A percentile compares a stretch with the other conserved stretches of the same genome.
Conservation (phyloP, 2,113 vertebrate genomes). For the Chascanopsetta lugubris region DNA sequence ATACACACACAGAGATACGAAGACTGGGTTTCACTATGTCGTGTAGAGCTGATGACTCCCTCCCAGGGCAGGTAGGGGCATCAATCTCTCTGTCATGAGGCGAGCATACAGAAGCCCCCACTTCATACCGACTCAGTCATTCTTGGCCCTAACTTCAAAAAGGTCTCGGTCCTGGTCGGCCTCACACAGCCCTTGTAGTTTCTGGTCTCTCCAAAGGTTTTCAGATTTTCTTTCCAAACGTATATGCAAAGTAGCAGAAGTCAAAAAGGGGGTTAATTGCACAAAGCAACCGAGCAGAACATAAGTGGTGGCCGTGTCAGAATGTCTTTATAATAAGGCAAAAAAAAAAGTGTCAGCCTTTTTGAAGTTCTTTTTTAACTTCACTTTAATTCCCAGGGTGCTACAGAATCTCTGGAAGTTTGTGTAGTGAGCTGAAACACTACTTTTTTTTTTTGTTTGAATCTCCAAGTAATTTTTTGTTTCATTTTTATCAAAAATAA, state of each 20-base stretch:
- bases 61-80: conserved; percentile 38
- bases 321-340: conserved; percentile 37
- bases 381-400: conserved; percentile 24
- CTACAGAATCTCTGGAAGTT: not conserved
- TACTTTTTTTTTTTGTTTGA: not conserved
- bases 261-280: conserved; percentile 54
- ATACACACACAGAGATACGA: conserved; percentile 14
- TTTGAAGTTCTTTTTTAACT: conserved; percentile 9
- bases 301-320: conserved; percentile 20
- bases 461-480: no score
- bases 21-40: conserved; percentile 30
- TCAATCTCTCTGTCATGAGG: conserved; percentile 69
- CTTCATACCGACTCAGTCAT: conserved; percentile 39
- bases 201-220: conserved; percentile 9
- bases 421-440: not conserved
- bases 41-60: conserved; percentile 22
- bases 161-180: conserved; percentile 2
- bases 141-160: conserved; percentile 33
- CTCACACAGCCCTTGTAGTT: not conserved
- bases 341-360: conserved; percentile 1
- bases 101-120: conserved; percentile 18
- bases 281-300: conserved; percentile 52
- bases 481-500: no score
- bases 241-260: conserved; percentile 11
- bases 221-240: not conserved